Percentiles rank a stretch among this genome's conserved stretches.
Evolutionary conservation across 2,888 invertebrate genomes (phyloP).

Genomic region (Yponomeuta plumbellus): DNA sequence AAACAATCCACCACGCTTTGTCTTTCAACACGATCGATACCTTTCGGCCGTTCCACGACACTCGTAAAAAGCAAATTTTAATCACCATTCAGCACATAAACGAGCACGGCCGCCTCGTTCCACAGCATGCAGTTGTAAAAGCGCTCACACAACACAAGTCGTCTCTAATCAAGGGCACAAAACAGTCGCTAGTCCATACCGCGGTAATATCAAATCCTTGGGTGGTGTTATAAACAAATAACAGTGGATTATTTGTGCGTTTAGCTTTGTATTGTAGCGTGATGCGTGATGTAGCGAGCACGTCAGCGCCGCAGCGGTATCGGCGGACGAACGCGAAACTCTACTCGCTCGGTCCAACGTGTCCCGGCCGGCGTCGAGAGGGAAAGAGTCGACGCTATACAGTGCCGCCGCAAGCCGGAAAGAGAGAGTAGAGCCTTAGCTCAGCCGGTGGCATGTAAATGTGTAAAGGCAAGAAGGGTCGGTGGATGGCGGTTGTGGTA

Average conservation of each 20-base stretch:
- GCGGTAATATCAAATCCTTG: constrained; percentile 20
- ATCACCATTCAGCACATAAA: constrained; percentile 72
- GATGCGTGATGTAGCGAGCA: constrained; percentile 33
- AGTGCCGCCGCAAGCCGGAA: constrained; percentile 26
- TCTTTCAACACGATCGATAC: constrained; percentile 66
- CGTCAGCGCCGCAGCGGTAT: constrained; percentile 70
- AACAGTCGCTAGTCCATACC: constrained; percentile 47
- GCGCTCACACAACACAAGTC: constrained; percentile 6
- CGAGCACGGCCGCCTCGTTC: constrained; percentile 60
- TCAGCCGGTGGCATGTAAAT: constrained; percentile 56
- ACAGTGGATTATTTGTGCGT: constrained; percentile 12
- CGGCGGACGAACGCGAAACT: constrained; percentile 71
- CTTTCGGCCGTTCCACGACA: constrained; percentile 57
- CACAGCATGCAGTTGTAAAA: constrained; percentile 47
- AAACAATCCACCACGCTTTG: constrained; percentile 63
- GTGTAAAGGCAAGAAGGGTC: constrained; percentile 48
- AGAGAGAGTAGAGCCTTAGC: constrained; percentile 38
- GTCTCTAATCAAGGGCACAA: constrained; percentile 31
- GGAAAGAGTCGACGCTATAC: constrained; percentile 39
- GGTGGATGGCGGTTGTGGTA: neutral
- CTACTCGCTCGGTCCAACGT: constrained; percentile 56
- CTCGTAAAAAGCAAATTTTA: constrained; percentile 68
- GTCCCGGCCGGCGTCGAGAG: constrained; percentile 46
- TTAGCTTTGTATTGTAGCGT: constrained; percentile 50
- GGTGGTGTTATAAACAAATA: constrained; percentile 15